Conservation (phyloP, 2,113 vertebrate genomes). For the Lynx canadensis region DNA sequence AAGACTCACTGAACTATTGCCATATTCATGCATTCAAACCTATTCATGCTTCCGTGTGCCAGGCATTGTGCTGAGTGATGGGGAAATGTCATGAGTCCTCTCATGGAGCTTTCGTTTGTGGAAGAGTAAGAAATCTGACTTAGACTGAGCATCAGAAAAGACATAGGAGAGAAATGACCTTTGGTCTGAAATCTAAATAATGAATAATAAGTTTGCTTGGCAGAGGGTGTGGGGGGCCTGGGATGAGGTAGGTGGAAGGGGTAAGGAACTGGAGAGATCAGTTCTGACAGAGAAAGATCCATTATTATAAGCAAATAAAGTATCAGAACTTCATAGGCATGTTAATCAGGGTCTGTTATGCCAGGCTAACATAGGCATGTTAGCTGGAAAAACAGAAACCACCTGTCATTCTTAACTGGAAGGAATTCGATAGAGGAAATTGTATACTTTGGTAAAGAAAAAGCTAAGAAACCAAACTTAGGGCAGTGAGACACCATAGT, state of each 20-base stretch:
- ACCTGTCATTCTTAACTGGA: neutral
- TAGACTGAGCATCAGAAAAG: neutral
- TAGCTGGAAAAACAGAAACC: neutral
- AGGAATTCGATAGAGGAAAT: neutral
- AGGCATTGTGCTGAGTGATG: neutral
- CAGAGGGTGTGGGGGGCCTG: too few relatives aligned
- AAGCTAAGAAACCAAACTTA: neutral
- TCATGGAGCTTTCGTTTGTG: neutral
- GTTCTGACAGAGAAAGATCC: neutral
- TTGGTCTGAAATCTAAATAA: too few relatives aligned
- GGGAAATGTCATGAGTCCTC: neutral
- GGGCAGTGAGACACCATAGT: neutral
- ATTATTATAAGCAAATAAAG: neutral
- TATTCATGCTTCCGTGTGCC: rapidly evolving
- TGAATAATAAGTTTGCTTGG: neutral
- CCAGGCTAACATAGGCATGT: too few relatives aligned
- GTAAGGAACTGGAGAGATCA: neutral
- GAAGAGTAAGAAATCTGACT: neutral
- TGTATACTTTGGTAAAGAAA: neutral
- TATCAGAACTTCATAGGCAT: too few relatives aligned
- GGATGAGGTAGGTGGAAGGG: neutral
- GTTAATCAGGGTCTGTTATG: neutral
- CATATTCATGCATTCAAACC: neutral
- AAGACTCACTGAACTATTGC: neutral
- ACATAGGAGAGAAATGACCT: neutral